These are phyloP conservation scores for Notiomystis cincta DNA, from an alignment of 2,113 vertebrate genomes.

Conservation along the genomic window DNA sequence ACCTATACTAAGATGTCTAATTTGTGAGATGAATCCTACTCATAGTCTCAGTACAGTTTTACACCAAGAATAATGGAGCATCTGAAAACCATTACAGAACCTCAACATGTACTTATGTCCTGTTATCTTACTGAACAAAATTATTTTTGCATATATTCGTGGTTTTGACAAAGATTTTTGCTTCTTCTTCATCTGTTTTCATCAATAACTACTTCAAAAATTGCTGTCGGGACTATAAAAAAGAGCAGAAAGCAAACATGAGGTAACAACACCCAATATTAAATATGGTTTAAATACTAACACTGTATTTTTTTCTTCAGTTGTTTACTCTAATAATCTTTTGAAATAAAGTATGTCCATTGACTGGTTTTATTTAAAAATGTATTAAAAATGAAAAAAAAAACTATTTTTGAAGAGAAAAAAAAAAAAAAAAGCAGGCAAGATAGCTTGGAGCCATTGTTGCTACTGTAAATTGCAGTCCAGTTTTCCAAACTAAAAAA, in stretches of 20 bases:
- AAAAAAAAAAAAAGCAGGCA: background rate
- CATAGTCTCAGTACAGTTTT: background rate
- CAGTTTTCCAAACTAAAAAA: background rate
- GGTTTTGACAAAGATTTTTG: background rate
- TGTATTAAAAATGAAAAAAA: background rate
- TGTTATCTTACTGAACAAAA: background rate
- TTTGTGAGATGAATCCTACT: background rate
- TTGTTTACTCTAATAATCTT: background rate
- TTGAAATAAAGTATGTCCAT: background rate
- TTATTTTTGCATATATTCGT: background rate
- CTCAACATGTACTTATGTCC: accelerated
- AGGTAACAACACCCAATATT: background rate
- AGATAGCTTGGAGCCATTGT: background rate
- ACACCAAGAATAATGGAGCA: background rate
- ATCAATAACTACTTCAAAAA: background rate
- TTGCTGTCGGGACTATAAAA: background rate
- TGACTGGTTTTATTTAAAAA: background rate
- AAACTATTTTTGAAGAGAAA: background rate
- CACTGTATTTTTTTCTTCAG: background rate
- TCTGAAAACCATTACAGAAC: background rate
- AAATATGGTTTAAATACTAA: background rate
- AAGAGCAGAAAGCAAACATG: background rate
- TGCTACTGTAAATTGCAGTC: background rate
- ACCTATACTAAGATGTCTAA: background rate
- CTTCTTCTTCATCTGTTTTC: background rate